Evolutionary conservation across 2,113 vertebrate genomes (phyloP).

Genomic region (Poeciliopsis prolifica): DNA sequence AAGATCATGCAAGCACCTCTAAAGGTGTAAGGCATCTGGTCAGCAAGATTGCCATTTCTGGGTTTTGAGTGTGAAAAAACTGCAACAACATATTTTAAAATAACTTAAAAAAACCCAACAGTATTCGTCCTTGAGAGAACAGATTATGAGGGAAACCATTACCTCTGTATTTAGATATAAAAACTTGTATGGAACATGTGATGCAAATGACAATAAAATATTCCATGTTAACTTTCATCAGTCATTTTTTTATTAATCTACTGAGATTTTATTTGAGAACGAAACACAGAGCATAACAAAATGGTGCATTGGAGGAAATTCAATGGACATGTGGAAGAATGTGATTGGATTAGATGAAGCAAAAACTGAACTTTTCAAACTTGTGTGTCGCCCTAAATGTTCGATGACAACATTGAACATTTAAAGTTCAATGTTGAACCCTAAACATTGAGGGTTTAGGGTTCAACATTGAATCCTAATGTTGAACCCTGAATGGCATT

Average conservation of each 20-base stretch:
- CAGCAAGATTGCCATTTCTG: neutral
- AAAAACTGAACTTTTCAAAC: too few relatives aligned
- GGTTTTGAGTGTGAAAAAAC: too few relatives aligned
- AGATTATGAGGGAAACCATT: neutral
- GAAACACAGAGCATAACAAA: too few relatives aligned
- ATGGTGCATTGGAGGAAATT: too few relatives aligned
- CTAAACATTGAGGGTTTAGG: too few relatives aligned
- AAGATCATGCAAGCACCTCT: neutral
- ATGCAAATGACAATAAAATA: neutral
- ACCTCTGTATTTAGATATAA: conserved; percentile 14
- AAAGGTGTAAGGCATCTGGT: neutral
- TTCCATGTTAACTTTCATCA: neutral
- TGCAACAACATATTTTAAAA: neutral
- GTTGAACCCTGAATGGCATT: too few relatives aligned
- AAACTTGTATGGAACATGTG: conserved; percentile 18
- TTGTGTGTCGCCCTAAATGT: too few relatives aligned
- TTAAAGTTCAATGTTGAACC: too few relatives aligned
- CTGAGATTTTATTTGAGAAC: neutral
- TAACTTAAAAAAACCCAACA: neutral
- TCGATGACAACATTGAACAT: too few relatives aligned
- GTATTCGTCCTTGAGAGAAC: neutral
- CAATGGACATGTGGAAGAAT: too few relatives aligned
- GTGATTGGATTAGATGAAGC: too few relatives aligned
- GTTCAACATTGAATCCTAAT: too few relatives aligned
- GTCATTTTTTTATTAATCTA: neutral